phyloP scores from a whole-genome alignment of 64 coral and sea anemone genomes.

The Montipora efflorescens region DNA sequence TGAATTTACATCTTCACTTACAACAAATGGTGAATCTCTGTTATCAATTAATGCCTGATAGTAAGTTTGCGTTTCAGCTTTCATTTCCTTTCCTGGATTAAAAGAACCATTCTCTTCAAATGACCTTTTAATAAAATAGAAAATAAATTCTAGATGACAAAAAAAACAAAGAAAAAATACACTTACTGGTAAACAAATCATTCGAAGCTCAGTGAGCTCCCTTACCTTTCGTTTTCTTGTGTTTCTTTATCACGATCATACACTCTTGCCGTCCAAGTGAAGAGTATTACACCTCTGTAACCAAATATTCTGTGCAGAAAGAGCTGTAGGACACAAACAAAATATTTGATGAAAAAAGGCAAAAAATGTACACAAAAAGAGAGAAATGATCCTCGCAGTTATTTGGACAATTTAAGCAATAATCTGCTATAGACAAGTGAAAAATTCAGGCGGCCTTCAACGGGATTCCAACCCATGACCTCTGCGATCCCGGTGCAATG shows the following conservation, averaged over 20 bases:
- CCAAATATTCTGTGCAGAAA: conserved; percentile 98
- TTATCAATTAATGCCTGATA: conserved; percentile 97
- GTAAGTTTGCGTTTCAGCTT: conserved; percentile 83
- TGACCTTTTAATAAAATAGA: conserved; percentile 60
- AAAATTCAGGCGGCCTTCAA: too few relatives aligned
- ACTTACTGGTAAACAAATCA: too few relatives aligned
- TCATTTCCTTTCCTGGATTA: conserved; percentile 84
- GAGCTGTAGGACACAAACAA: conserved; percentile 57
- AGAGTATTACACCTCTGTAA: conserved; percentile 94
- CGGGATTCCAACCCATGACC: too few relatives aligned
- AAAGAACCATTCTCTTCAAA: conserved; percentile 84
- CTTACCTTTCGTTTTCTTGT: conserved; percentile 88
- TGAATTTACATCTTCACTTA: conserved; percentile 45
- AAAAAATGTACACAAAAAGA: too few relatives aligned
- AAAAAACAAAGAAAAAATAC: too few relatives aligned
- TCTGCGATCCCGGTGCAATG: too few relatives aligned
- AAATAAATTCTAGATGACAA: background rate
- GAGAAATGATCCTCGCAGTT: too few relatives aligned
- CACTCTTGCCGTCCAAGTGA: conserved; percentile 95
- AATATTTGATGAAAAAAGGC: background rate
- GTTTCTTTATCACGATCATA: conserved; percentile 95
- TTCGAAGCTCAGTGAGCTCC: background rate
- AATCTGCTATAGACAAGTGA: too few relatives aligned
- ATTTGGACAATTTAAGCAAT: too few relatives aligned
- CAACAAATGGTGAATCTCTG: conserved; percentile 95